Base-by-base conservation (phyloP, 2,113 vertebrate species). In the Prochilodus magdalenae region DNA sequence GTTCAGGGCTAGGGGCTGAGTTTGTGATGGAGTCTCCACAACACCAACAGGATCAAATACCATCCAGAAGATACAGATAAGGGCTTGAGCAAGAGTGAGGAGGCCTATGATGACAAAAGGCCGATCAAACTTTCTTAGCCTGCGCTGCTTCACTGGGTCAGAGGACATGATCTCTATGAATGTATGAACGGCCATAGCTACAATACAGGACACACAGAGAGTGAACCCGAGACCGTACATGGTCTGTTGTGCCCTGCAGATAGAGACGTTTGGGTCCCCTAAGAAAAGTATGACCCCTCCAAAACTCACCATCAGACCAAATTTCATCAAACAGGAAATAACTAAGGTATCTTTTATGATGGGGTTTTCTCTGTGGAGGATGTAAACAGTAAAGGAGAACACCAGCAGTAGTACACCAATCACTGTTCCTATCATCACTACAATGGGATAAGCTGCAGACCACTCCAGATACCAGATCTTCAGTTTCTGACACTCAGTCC, bases 221-320 rank as follows among this genome's bases (percentile, higher is more conserved):
- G 91, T 92, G 79, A 93, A 94, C 69, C 92, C 90, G 33, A 94
- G 79, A 5, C 87, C 89, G 16, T 91, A 93, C 78, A 91, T 74
- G 14, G 89, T 73, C 77, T 94, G 92, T 26, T 89, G 92, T 16
- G 91, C 83, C 26, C 47, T 72, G 81, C 93, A 94, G 1, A 88
- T 73, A 72, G 88, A 73, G 7, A 80, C 0, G 12, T 1, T 87
- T 20, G 93, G 93, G 63, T 77, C 62, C 11, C 86, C 91, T 63
- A 94, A 89, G 57, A 93, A 94, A 15, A 89, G 83, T 4, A 91
- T 65, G 2, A 91, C 86, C 14, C 91, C 91, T 15, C 63, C 47
- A 1, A 93, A 91, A 79, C 92, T 91, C 36, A 88, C 79, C 1
- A 85, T 74, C n/a, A 94, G 83, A 13, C 93, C 92, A 12, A 65